Evolutionary conservation across 2,888 invertebrate genomes (phyloP).

Genomic region (Malthinus flaveolus): DNA sequence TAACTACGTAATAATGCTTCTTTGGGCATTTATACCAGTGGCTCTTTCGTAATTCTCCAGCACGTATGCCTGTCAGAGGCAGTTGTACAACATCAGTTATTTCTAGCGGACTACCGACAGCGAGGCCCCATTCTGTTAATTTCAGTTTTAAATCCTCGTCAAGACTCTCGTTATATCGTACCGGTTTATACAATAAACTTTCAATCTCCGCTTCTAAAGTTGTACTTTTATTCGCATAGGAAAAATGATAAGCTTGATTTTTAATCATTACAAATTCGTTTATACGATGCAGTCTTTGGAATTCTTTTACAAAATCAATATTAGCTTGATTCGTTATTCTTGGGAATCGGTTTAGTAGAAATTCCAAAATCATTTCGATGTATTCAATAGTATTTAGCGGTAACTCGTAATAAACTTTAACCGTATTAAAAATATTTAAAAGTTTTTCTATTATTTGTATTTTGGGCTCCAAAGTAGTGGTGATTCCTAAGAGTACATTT

Average conservation of each 20-base stretch:
- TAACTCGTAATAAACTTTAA: too few relatives aligned
- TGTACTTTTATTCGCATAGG: not conserved
- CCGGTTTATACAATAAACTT: constrained; percentile 25
- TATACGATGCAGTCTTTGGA: constrained; percentile 42
- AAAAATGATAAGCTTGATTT: not conserved
- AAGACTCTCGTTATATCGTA: constrained; percentile 25
- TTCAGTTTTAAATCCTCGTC: constrained; percentile 30
- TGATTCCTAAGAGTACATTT: not conserved
- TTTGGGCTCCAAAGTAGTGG: not conserved
- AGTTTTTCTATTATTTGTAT: not conserved
- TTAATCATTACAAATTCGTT: constrained; percentile 34
- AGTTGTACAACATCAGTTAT: constrained; percentile 56
- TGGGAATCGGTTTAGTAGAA: constrained; percentile 31
- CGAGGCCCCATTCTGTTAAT: too few relatives aligned
- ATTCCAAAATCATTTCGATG: constrained; percentile 32
- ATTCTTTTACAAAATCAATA: constrained; percentile 43
- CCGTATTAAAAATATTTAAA: not conserved
- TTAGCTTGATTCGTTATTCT: constrained; percentile 45
- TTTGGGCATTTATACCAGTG: constrained; percentile 76
- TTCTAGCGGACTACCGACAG: constrained; percentile 33
- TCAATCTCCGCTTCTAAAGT: constrained; percentile 18
- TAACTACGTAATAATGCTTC: constrained; percentile 69
- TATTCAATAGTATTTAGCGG: too few relatives aligned
- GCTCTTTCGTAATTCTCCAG: constrained; percentile 63
- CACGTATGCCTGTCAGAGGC: too few relatives aligned